Evolutionary conservation across 2,797 vertebrate genomes (phyloP).

Genomic region (Streptopelia turtur): DNA sequence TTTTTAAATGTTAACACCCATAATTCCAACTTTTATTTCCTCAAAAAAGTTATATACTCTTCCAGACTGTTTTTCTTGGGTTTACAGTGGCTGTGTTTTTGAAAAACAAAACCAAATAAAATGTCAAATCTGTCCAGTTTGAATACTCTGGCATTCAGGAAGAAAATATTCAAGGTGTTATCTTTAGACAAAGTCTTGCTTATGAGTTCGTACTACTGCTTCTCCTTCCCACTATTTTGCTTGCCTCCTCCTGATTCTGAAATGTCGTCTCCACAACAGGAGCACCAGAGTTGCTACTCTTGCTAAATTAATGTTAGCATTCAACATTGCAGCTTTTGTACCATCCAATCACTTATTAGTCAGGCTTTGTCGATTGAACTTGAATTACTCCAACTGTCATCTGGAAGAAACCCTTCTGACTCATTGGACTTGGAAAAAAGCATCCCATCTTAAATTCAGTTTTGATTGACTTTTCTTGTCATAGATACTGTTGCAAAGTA

Average conservation of each 20-base stretch:
- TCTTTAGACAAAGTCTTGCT: neutral
- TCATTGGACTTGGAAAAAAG: neutral
- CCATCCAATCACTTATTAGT: neutral
- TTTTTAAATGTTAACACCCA: neutral
- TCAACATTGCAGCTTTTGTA: neutral
- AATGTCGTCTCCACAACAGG: neutral
- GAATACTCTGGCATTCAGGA: neutral
- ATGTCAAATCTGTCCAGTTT: neutral
- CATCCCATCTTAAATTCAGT: neutral
- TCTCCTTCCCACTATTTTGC: neutral
- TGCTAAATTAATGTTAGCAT: neutral
- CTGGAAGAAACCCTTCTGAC: neutral
- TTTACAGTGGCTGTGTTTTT: neutral
- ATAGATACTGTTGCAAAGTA: neutral
- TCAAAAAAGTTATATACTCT: neutral
- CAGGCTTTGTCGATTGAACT: neutral
- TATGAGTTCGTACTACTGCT: neutral
- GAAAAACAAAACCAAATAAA: neutral
- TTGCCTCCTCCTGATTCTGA: neutral
- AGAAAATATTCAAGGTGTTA: neutral
- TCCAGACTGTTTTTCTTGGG: neutral
- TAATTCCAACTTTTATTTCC: neutral
- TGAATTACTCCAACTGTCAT: neutral
- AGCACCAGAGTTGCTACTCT: neutral
- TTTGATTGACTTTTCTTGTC: neutral